phyloP scores from a whole-genome alignment of 1,140 invertebrate genomes.

The Meloidogyne hapla region DNA sequence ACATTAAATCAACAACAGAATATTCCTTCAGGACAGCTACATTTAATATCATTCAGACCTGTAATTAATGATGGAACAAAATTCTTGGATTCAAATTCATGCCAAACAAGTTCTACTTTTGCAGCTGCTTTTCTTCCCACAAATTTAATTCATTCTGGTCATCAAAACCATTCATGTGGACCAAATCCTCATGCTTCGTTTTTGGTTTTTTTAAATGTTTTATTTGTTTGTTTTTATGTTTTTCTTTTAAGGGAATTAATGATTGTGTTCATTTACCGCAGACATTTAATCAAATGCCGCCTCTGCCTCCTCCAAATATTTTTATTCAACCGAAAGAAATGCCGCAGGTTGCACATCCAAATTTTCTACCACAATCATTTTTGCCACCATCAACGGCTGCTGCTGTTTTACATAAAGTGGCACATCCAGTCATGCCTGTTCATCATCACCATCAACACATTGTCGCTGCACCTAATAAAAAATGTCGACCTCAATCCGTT shows the following conservation, averaged over 20 bases:
- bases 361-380: background rate
- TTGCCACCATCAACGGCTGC: background rate
- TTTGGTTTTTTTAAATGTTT: background rate
- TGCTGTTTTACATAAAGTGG: background rate
- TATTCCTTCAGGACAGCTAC: background rate
- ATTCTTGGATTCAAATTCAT: background rate
- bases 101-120: background rate
- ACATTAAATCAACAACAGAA: background rate
- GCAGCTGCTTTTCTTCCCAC: background rate
- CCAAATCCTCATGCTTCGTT: background rate
- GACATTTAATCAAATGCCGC: background rate
- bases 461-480: background rate
- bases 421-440: background rate
- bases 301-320: background rate
- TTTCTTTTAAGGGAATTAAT: background rate
- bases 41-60: background rate
- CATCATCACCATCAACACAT: background rate
- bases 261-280: background rate
- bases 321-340: background rate
- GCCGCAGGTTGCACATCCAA: conserved; percentile 2
- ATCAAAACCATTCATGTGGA: background rate
- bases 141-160: background rate
- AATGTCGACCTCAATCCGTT: background rate
- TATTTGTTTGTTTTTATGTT: background rate
- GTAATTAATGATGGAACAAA: too few species aligned